A percentile compares a stretch with the other conserved stretches of the same genome.
phyloP scores from a whole-genome alignment of 2,113 vertebrate genomes.

The Pteruthius melanotis region DNA sequence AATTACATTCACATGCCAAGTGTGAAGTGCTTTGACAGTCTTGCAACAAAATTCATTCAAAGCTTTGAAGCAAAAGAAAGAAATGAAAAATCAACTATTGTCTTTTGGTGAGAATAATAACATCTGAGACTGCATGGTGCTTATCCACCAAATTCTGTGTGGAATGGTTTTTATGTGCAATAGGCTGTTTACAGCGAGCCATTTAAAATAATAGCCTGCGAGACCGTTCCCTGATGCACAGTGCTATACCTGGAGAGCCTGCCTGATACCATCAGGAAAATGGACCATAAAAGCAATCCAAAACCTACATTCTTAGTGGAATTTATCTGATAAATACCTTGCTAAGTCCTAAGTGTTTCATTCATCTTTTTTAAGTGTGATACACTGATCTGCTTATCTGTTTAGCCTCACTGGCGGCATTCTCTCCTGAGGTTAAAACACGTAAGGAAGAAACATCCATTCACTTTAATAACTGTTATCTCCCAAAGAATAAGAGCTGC shows the following conservation, averaged over 20 bases:
- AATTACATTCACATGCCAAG: conserved; percentile 64
- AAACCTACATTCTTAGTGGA: neutral
- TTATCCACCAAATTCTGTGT: neutral
- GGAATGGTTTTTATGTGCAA: neutral
- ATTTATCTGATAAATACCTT: conserved; percentile 51
- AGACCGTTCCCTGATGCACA: conserved; percentile 1
- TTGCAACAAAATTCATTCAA: neutral
- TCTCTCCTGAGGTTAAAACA: conserved; percentile 7
- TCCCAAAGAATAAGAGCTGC: neutral
- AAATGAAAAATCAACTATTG: conserved; percentile 8
- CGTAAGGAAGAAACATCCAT: neutral
- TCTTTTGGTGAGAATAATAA: conserved; percentile 7
- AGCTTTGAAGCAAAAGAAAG: conserved; percentile 9
- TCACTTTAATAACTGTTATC: neutral
- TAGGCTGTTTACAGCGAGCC: neutral
- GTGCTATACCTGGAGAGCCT: neutral
- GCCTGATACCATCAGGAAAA: conserved; percentile 41
- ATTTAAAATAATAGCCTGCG: conserved; percentile 26
- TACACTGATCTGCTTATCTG: neutral
- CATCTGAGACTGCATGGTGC: neutral
- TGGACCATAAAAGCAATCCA: conserved; percentile 29
- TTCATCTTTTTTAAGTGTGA: conserved; percentile 33
- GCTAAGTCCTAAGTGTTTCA: conserved; percentile 21
- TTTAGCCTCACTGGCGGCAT: neutral
- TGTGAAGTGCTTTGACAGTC: conserved; percentile 35